Base-by-base conservation (phyloP, 2,888 invertebrate genomes). In the Atrina japonica region DNA sequence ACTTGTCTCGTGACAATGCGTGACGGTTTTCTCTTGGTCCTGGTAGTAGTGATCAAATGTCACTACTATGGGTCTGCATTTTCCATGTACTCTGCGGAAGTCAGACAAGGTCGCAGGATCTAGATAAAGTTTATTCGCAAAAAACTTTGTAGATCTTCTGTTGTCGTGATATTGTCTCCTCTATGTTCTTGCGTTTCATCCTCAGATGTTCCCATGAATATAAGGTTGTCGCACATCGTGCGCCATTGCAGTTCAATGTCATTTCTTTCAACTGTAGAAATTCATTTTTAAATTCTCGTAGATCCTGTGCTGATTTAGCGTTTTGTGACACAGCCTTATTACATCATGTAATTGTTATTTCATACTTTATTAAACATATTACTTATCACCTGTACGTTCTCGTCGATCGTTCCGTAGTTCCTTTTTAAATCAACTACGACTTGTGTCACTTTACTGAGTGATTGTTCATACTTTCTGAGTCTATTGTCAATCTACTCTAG, bases 1-100 rank as follows among this genome's bases (percentile, higher is more conserved):
- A 35, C 35, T 35, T 35, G 35, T 21, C 52, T 25, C 27, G 27
- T 16, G 27, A 25, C 16, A 52, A 16, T 25, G 52, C 23, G 23
- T 3, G 23, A 50, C 11, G 11, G 63, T 29, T 2, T 23, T 18
- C 55, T 63, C 69, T n/a, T 29, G 40, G n/a, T 69, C 69, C 55
- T 69, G 58, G 35, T 63, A 63, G 35, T 63, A 63, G 29, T 30
- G 29, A 9, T 35, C 35, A 49, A 68, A 69, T 23, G 63, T 69
- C 16, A 29, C 69, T n/a, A 63, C 35, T 7, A 69, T 69, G 1
- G 69, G 63, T 56, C 63, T 53, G 30, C 14, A 63, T 49, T 47
- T 53, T 6, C 69, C 25, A 35, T 69, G 63, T 16, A 55, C 63
- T 29, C 69, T 55, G 41, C 63, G 58, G 61, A 69, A 69, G 21